These are phyloP conservation scores for Papilio glaucus DNA, from an alignment of 1,140 invertebrate genomes.

Conservation along the genomic window DNA sequence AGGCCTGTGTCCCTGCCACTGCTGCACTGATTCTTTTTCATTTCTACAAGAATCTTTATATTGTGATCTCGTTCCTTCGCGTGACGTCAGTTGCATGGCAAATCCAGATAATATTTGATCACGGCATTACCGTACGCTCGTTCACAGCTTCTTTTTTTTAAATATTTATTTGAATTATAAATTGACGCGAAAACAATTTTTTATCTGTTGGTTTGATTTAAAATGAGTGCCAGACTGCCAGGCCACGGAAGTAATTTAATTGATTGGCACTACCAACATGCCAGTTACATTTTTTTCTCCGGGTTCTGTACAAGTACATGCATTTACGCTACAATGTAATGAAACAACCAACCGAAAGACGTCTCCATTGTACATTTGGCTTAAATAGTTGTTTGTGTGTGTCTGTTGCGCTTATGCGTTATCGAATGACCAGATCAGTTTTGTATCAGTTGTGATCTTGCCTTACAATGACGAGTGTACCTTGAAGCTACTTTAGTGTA, in stretches of 20 bases:
- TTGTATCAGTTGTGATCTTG: conserved; percentile 5
- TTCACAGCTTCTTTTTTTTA: no score
- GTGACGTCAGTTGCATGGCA: no score
- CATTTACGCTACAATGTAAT: not conserved
- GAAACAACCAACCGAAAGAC: not conserved
- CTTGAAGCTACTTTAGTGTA: conserved; percentile 14
- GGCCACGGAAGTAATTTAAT: conserved; percentile 32
- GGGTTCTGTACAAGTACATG: conserved; percentile 7
- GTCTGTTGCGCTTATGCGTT: conserved; percentile 11
- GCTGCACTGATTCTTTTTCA: no score
- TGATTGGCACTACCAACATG: conserved; percentile 44
- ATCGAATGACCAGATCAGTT: conserved; percentile 14
- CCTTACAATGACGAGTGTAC: conserved; percentile 29
- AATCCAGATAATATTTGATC: no score
- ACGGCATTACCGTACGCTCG: no score
- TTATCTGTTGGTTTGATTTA: not conserved
- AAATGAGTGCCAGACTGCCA: not conserved
- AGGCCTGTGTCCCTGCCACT: no score
- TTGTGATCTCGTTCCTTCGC: no score
- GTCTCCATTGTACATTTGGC: not conserved
- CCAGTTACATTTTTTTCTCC: conserved; percentile 30
- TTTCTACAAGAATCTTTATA: no score
- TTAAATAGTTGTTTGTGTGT: not conserved
- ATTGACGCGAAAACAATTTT: not conserved
- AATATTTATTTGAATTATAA: not conserved